These are phyloP conservation scores for Phoxinus dragarum DNA, from an alignment of 2,797 vertebrate genomes.

Conservation along the genomic window DNA sequence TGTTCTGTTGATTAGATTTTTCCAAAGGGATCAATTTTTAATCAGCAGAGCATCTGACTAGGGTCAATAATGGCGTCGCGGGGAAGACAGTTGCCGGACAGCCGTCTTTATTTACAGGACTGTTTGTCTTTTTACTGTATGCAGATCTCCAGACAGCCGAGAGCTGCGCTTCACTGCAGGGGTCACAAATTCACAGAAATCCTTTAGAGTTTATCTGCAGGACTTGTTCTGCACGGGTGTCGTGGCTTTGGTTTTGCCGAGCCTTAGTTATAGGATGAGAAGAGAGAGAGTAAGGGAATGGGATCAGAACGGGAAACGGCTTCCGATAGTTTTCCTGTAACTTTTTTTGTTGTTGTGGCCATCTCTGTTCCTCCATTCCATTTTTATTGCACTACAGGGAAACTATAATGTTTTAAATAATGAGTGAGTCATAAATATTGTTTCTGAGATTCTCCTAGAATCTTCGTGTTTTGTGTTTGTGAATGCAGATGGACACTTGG, in stretches of 20 bases:
- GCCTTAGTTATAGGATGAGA: not conserved
- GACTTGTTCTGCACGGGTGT: not conserved
- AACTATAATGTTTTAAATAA: slow-evolving; percentile 76
- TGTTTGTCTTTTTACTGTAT: slow-evolving; percentile 89
- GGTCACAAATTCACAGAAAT: slow-evolving; percentile 49
- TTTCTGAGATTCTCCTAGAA: slow-evolving; percentile 51
- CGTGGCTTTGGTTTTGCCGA: not conserved
- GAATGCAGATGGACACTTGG: not conserved
- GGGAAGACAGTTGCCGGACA: slow-evolving; percentile 88
- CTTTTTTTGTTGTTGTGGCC: slow-evolving; percentile 33
- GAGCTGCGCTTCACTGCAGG: slow-evolving; percentile 69
- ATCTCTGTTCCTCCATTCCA: slow-evolving; percentile 65
- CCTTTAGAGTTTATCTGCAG: slow-evolving; percentile 16
- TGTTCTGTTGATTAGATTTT: slow-evolving; percentile 99
- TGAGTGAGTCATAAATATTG: slow-evolving; percentile 72
- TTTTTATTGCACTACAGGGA: slow-evolving; percentile 75
- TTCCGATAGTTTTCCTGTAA: not conserved
- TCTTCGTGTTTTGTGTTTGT: not conserved
- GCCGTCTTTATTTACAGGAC: slow-evolving; percentile 93
- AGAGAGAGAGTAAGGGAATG: not conserved
- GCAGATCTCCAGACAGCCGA: slow-evolving; percentile 76
- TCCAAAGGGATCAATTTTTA: slow-evolving; percentile 99
- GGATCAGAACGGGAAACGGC: not conserved
- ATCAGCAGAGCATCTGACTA: slow-evolving; percentile 99
- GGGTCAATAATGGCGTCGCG: slow-evolving; percentile 90